These are phyloP conservation scores for Bactericera cockerelli DNA, from an alignment of 1,140 invertebrate species.

Conservation along the genomic window DNA sequence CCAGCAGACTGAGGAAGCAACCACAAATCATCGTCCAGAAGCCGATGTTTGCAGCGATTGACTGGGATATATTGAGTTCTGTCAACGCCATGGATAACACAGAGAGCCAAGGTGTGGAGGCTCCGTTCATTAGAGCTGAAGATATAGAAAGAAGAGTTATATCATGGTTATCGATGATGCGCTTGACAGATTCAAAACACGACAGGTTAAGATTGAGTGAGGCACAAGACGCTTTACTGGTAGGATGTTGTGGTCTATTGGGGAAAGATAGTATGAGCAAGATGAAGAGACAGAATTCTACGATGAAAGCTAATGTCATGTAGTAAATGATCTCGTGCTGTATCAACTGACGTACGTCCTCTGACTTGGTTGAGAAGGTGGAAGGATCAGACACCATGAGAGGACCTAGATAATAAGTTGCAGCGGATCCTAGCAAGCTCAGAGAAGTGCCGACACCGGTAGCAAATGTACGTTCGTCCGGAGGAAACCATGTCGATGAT, in stretches of 20 bases:
- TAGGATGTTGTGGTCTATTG: slow-evolving; percentile 26
- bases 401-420: slow-evolving; percentile 29
- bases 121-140: slow-evolving; percentile 30
- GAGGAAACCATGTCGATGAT: slow-evolving; percentile 30
- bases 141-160: slow-evolving; percentile 30
- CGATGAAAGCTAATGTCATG: slow-evolving; percentile 22
- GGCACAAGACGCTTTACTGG: slow-evolving; percentile 16
- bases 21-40: slow-evolving; percentile 29
- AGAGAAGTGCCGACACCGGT: slow-evolving; percentile 30
- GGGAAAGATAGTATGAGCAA: slow-evolving; percentile 29
- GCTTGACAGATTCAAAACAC: slow-evolving; percentile 8
- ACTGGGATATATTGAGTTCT: slow-evolving; percentile 26
- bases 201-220: slow-evolving; percentile 10
- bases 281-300: slow-evolving; percentile 24
- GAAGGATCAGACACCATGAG: slow-evolving; percentile 18
- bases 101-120: slow-evolving; percentile 31
- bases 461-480: slow-evolving; percentile 29
- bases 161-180: slow-evolving; percentile 1
- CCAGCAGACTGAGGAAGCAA: slow-evolving; percentile 25
- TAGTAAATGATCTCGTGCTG: background rate
- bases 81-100: slow-evolving; percentile 29
- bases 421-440: slow-evolving; percentile 30
- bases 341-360: background rate
- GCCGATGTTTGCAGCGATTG: slow-evolving; percentile 27
- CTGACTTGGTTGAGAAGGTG: slow-evolving; percentile 9